Percentiles rank a stretch among this genome's conserved stretches.
Evolutionary conservation across 2,888 invertebrate genomes (phyloP).

Genomic region (Agriopis aurantiaria): DNA sequence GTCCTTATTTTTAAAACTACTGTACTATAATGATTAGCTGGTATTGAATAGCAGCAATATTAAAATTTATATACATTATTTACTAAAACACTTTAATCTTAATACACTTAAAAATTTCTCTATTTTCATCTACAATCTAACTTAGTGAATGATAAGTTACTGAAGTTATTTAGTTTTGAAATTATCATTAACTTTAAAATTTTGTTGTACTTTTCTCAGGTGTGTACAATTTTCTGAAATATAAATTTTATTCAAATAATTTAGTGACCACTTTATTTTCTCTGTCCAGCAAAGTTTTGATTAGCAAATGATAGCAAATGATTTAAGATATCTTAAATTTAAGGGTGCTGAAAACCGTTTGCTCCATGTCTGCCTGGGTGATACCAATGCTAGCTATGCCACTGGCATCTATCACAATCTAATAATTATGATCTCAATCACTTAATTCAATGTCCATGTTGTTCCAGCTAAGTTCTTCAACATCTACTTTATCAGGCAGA

Average conservation of each 20-base stretch:
- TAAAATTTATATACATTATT: conserved; percentile 68
- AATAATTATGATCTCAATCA: not conserved
- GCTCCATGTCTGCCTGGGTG: too few relatives aligned
- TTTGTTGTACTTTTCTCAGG: conserved; percentile 83
- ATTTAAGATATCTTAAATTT: too few relatives aligned
- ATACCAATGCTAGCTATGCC: too few relatives aligned
- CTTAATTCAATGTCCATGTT: conserved; percentile 62
- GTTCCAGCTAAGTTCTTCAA: conserved; percentile 64
- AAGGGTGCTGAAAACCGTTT: too few relatives aligned
- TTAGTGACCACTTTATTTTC: conserved; percentile 63
- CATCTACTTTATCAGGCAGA: conserved; percentile 52
- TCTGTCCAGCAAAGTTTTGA: not conserved
- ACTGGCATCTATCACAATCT: too few relatives aligned
- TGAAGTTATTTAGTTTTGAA: conserved; percentile 71
- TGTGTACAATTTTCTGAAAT: conserved; percentile 86
- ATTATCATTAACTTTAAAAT: conserved; percentile 69
- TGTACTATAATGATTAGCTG: conserved; percentile 62
- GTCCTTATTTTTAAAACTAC: conserved; percentile 56
- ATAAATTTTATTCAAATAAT: conserved; percentile 83
- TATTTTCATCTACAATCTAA: conserved; percentile 71
- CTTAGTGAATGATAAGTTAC: conserved; percentile 70
- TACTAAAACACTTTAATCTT: conserved; percentile 65
- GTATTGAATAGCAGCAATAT: conserved; percentile 66
- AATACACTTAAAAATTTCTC: conserved; percentile 60
- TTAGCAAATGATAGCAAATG: too few relatives aligned